phyloP scores from a whole-genome alignment of 92 coral and sea anemone genomes.

The Porites evermanni region DNA sequence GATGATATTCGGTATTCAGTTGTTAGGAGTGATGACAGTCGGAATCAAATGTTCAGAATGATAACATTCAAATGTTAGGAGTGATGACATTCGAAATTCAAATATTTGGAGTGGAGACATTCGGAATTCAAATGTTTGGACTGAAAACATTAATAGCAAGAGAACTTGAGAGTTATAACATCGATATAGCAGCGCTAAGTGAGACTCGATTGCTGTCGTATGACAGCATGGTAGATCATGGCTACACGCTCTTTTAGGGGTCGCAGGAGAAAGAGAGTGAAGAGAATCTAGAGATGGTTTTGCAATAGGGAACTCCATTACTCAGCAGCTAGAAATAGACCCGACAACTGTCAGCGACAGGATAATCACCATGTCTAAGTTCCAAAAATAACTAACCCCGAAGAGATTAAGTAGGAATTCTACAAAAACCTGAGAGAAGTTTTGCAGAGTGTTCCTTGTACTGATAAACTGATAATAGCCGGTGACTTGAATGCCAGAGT shows the following conservation, averaged over 20 bases:
- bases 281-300: conserved; percentile 53
- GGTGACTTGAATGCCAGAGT: too few species aligned
- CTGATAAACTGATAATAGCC: too few species aligned
- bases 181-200: conserved; percentile 32
- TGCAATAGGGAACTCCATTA: conserved; percentile 10
- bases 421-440: not conserved
- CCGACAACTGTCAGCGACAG: conserved; percentile 28
- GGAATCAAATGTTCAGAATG: too few species aligned
- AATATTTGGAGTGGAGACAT: too few species aligned
- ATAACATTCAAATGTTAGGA: too few species aligned
- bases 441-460: too few species aligned
- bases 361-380: conserved; percentile 50
- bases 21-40: too few species aligned
- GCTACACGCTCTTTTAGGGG: conserved; percentile 29
- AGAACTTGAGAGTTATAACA: conserved; percentile 42
- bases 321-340: not conserved
- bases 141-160: not conserved
- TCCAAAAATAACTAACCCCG: conserved; percentile 46
- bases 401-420: conserved; percentile 52
- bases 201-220: conserved; percentile 30
- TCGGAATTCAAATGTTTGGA: not conserved
- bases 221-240: conserved; percentile 32
- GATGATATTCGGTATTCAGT: too few species aligned
- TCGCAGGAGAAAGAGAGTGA: conserved; percentile 22
- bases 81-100: too few species aligned